These are phyloP conservation scores for Cosmorhoe ocellata DNA, from an alignment of 2,888 invertebrate species.

Conservation along the genomic window DNA sequence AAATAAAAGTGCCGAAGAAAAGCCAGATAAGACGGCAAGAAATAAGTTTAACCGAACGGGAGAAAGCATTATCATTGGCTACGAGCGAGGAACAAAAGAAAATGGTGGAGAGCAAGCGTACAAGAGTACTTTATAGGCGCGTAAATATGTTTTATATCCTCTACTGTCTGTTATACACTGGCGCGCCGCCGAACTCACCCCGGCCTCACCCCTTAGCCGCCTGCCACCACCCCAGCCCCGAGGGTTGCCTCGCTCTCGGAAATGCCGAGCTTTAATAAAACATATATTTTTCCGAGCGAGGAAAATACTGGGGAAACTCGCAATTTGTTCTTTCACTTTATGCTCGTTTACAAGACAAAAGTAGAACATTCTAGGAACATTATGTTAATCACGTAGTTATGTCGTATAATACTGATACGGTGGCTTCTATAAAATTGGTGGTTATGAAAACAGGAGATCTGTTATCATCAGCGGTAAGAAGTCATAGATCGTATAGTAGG, in stretches of 20 bases:
- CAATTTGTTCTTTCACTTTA: slow-evolving; percentile 83
- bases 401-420: slow-evolving; percentile 60
- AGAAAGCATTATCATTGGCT: slow-evolving; percentile 82
- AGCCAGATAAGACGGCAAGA: slow-evolving; percentile 78
- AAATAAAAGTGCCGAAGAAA: slow-evolving; percentile 78
- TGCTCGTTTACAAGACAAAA: slow-evolving; percentile 83
- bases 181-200: slow-evolving; percentile 70
- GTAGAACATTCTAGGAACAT: slow-evolving; percentile 81
- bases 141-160: slow-evolving; percentile 83
- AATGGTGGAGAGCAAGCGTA: slow-evolving; percentile 80
- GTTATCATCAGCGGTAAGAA: slow-evolving; percentile 44
- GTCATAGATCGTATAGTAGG: slow-evolving; percentile 54
- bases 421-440: slow-evolving; percentile 39
- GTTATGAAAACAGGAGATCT: slow-evolving; percentile 8
- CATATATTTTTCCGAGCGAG: slow-evolving; percentile 83
- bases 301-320: slow-evolving; percentile 83
- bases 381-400: slow-evolving; percentile 80
- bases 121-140: slow-evolving; percentile 83
- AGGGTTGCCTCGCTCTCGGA: slow-evolving; percentile 79
- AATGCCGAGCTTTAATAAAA: slow-evolving; percentile 83
- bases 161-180: slow-evolving; percentile 82
- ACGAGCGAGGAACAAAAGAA: slow-evolving; percentile 80
- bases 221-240: slow-evolving; percentile 63
- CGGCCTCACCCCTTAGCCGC: slow-evolving; percentile 46
- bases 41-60: slow-evolving; percentile 81